Evolutionary conservation across 2,113 vertebrate genomes (phyloP), one percentile per base, ranked within the genome.

Genomic region (Hyperopisus bebe): DNA sequence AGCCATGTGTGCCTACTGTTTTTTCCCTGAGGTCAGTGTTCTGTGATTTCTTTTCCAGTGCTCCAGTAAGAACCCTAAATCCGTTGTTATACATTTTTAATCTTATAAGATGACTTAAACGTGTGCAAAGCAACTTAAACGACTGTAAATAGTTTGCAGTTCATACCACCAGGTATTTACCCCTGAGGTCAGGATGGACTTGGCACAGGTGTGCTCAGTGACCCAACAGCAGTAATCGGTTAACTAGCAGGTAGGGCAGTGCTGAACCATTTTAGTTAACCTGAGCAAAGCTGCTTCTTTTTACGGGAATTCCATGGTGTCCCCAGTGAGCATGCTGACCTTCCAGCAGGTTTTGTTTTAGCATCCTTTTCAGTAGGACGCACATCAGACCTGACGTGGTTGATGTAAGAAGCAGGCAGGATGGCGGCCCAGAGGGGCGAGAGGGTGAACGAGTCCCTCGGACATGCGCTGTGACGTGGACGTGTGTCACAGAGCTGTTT

Each of bases 401-500:
- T 3, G 21, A 31, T 62, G 31, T 0, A 8, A 8, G 35, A 13
- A 44, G 9, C 35, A 24, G 51, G 50, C 47, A 51, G n/a, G n/a
- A 10, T 53, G n/a, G 13, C 7, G 8, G 24, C 47, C n/a, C 27
- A 15, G 0, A 42, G 51, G 27, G n/a, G 48, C 27, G 10, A n/a
- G 10, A 39, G 50, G 24, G 6, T 13, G 27, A 35, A 39, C 39
- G 9, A 31, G 84, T 10, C n/a, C 84, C 58, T 10, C 24, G 51
- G 50, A 91, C 88, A 77, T 87, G 90, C 42, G 24, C 13, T 86
- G 48, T 82, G 35, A 88, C 80, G 89, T 87, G 83, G 90, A 83
- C 89, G 11, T 88, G 48, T 46, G 87, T 66, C 90, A 90, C 80
- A 89, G 74, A 89, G 88, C 89, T 62, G 88, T 87, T 83, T 89